Evolutionary conservation across 2,797 vertebrate species (phyloP).

Genomic region (Dendrocincla tyrannina): DNA sequence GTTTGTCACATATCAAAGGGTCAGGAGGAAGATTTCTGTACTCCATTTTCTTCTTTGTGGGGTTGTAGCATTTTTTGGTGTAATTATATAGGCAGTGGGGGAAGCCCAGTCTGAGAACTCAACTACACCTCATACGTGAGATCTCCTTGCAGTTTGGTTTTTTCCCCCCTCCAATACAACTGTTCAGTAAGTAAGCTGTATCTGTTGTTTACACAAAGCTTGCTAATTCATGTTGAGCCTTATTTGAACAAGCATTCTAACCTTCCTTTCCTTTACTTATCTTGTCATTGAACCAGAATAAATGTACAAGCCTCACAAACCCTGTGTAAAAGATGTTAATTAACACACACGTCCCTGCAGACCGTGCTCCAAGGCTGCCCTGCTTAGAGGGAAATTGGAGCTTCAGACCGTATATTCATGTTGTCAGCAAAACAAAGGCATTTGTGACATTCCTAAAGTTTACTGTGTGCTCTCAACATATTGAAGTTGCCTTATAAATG

Average conservation of each 20-base stretch:
- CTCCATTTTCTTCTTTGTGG: neutral
- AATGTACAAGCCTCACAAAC: neutral
- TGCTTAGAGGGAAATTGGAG: neutral
- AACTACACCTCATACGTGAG: fast-evolving
- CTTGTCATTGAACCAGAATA: neutral
- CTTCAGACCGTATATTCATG: neutral
- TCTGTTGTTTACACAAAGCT: neutral
- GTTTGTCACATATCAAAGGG: neutral
- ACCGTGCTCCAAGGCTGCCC: neutral
- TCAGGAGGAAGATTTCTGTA: neutral
- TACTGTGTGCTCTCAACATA: neutral
- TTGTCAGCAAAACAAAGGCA: neutral
- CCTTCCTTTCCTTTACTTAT: neutral
- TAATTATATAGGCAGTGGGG: neutral
- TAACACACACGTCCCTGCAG: neutral
- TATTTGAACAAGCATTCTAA: neutral
- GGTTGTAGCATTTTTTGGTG: neutral
- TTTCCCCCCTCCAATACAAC: neutral
- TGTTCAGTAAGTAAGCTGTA: neutral
- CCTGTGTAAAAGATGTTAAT: neutral
- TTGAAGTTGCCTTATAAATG: neutral
- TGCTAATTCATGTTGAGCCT: neutral
- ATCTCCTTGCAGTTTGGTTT: neutral
- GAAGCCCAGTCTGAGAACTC: neutral
- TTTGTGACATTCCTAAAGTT: conserved; percentile 11